Evolutionary conservation across 37 sponge, comb jelly and placozoan species (phyloP), one percentile per base, ranked within the genome.

Genomic region (Chondrosia reniformis): DNA sequence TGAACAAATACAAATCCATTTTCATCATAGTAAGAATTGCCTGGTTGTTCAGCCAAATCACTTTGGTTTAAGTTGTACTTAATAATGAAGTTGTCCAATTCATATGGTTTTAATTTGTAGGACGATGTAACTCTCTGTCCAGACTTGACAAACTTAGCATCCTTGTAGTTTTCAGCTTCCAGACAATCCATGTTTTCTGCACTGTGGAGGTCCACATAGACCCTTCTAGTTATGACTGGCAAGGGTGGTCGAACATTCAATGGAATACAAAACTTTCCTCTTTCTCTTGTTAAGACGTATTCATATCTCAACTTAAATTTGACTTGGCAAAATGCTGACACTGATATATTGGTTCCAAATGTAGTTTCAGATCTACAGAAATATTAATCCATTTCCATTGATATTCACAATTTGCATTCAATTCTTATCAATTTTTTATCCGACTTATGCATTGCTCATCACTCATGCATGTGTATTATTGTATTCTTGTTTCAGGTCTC

Each of bases 1-100:
- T 59, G 58, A 21, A 77, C 77, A 77, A 77, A 77, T 33, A 77
- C 59, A 54, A 57, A 77, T 57, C 77, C 77, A 2, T 57, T n/a
- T 9, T n/a, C 19, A 41, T 77, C 77, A 32, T 44, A 55, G 39
- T 59, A 42, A 7, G 77, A 22, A 1, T 59, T 57, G 2, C 62
- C 77, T 33, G 77, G 55, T 15, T 40, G n/a, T 24, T 77, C 37
- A 36, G 15, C n/a, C 2, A 69, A 25, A 30, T 41, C 58, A 27
- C 31, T 41, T 10, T 40, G 43, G 58, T 77, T 31, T 4, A 77
- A 40, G 34, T 77, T 41, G 36, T 77, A 77, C 21, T 59, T 77
- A 5, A 77, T 77, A 2, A 77, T 41, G 36, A 77, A 77, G 21
- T 77, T 62, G 33, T 58, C 45, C 25, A 57, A 22, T 56, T 77